Base-by-base conservation (phyloP, 1,140 invertebrate species). In the Aphis gossypii region DNA sequence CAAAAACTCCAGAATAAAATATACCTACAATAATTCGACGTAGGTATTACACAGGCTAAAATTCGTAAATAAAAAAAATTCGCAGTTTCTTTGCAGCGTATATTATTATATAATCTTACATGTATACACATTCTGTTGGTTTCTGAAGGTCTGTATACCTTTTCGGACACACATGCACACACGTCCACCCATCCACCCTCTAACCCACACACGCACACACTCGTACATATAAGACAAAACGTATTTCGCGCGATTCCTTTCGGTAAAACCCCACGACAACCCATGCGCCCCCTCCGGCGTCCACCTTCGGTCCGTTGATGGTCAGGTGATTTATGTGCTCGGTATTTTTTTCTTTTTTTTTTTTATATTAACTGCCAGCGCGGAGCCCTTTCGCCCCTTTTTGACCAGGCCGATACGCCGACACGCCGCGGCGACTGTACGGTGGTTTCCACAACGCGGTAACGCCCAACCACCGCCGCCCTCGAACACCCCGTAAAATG, bases 291-390 rank as follows among this genome's bases (percentile, higher is more conserved):
- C 41, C 41, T 25, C 83, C 2, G 35, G 41, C 38, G 35, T 68
- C 56, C 89, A 76, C 38, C 35, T n/a, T n/a, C 20, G 14, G 44
- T 35, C 60, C 18, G 90, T 46, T 83, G 90, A 92, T 92, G 90
- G 56, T 92, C 90, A 92, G 90, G 91, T 92, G 91, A 92, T 92
- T 92, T 92, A 92, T 92, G 91, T 92, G 68, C 20, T 82, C 41
- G 68, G 68, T 92, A 18, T 92, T 91, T 60, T 90, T 92, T n/a
- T 51, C 41, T 48, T 35, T 25, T 44, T 38, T 44, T 68, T 46
- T 30, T 41, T 14, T 48, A n/a, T 92, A 82, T 82, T 92, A 83
- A 48, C 68, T 46, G 44, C 44, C 90, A 48, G 21, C 46, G 44
- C 35, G 88, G 51, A 89, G 88, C 88, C 88, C 88, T 56, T 89